A percentile compares a stretch with the other conserved stretches of the same genome.
Conservation (phyloP, 2,113 vertebrate species). For the Nesogale talazaci region DNA sequence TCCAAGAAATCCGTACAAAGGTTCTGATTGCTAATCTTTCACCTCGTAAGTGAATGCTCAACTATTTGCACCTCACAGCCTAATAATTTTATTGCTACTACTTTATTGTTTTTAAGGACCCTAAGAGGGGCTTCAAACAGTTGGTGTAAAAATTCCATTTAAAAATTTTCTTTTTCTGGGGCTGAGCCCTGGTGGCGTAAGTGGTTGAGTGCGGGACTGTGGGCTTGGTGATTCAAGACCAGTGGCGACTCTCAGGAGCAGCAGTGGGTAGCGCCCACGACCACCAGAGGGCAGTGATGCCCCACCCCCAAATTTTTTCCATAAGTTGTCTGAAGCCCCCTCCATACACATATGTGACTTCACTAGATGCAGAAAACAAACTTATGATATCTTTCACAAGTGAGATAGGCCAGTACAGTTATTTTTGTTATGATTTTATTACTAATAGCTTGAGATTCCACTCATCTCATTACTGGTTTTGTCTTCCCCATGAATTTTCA, state of each 20-base stretch:
- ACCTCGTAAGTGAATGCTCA: background rate
- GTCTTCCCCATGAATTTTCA: background rate
- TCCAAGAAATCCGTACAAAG: background rate
- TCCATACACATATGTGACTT: background rate
- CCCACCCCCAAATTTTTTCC: too few relatives aligned
- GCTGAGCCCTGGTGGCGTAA: too few relatives aligned
- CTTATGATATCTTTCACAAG: background rate
- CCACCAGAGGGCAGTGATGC: too few relatives aligned
- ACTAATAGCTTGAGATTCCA: background rate
- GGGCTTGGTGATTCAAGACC: too few relatives aligned
- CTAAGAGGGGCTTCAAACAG: too few relatives aligned
- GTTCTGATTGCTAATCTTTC: background rate
- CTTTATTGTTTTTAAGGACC: constrained; percentile 24
- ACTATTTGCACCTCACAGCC: background rate
- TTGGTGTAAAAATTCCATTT: too few relatives aligned
- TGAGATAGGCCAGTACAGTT: background rate
- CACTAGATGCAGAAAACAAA: constrained; percentile 14
- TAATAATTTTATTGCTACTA: background rate
- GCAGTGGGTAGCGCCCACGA: too few relatives aligned
- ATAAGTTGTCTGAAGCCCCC: too few relatives aligned
- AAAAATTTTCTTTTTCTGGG: too few relatives aligned
- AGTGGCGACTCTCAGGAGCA: too few relatives aligned
- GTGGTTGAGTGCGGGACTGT: too few relatives aligned
- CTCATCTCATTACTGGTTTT: background rate
- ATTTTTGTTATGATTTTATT: background rate